A percentile compares a stretch with the other conserved stretches of the same genome.
Evolutionary conservation across 37 sponge, comb jelly and placozoan species (phyloP).

Genomic region (Beroe forskalii): DNA sequence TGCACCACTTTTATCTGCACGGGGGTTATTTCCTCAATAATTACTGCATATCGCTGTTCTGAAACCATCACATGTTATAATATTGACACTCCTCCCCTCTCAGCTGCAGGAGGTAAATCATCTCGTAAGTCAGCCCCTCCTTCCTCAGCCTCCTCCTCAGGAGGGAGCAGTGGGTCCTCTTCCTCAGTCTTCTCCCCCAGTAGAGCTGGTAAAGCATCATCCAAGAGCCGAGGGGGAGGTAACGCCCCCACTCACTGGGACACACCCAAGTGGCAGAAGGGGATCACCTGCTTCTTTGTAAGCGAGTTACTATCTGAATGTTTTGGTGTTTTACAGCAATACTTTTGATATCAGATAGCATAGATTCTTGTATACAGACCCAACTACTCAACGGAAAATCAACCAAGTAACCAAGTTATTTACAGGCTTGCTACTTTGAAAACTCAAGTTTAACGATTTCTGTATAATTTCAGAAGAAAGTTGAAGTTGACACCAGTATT

Average conservation of each 20-base stretch:
- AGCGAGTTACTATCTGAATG: too few relatives aligned
- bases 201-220: background rate
- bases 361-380: too few relatives aligned
- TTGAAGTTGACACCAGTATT: background rate
- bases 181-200: slow-evolving; percentile 2
- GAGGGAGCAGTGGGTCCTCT: background rate
- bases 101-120: slow-evolving; percentile 30
- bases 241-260: slow-evolving; percentile 52
- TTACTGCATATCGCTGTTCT: too few relatives aligned
- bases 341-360: background rate
- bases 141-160: slow-evolving; percentile 26
- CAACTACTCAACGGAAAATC: too few relatives aligned
- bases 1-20: too few relatives aligned
- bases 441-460: background rate
- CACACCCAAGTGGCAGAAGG: slow-evolving; percentile 56
- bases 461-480: background rate
- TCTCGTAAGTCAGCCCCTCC: background rate
- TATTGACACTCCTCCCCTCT: background rate
- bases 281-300: slow-evolving; percentile 41
- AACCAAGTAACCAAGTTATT: too few relatives aligned
- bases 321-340: background rate
- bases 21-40: too few relatives aligned
- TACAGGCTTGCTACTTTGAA: too few relatives aligned
- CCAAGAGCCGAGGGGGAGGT: background rate
- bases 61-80: too few relatives aligned